A percentile compares a stretch with the other conserved stretches of the same genome.
These are phyloP conservation scores for Acanthurus tractus DNA, from an alignment of 2,797 vertebrate genomes.

Conservation along the genomic window DNA sequence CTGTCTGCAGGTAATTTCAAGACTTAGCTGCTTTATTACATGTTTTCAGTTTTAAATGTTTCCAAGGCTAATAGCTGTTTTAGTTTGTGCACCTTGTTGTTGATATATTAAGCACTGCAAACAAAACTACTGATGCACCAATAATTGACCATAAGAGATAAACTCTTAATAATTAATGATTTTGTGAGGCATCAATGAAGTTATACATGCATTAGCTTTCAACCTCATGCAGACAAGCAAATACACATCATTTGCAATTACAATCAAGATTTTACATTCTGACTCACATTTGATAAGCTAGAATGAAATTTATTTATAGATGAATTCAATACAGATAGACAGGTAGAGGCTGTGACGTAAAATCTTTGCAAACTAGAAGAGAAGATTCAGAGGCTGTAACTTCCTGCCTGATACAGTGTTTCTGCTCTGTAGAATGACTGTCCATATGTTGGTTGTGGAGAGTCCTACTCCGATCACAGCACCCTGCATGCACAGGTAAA, in stretches of 20 bases:
- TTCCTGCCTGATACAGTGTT: constrained; percentile 18
- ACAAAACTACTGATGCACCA: neutral
- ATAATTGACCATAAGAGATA: constrained; percentile 3
- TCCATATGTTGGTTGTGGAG: constrained; percentile 95
- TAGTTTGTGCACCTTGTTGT: neutral
- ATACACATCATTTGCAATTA: neutral
- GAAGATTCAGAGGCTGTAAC: neutral
- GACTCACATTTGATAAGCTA: neutral
- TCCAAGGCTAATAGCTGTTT: neutral
- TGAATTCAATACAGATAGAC: neutral
- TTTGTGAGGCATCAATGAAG: constrained; percentile 11
- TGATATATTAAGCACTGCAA: neutral
- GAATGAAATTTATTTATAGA: neutral
- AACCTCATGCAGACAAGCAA: neutral
- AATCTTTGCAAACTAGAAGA: neutral
- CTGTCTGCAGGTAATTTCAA: constrained; percentile 92
- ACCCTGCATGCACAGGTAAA: constrained; percentile 96
- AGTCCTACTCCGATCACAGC: constrained; percentile 96
- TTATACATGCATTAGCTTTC: constrained; percentile 14
- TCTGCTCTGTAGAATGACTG: constrained; percentile 88
- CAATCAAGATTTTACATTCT: neutral
- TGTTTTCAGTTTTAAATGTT: neutral
- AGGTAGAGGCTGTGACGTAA: neutral
- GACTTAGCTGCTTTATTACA: neutral
- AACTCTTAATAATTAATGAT: constrained; percentile 43